Percentiles rank a stretch among this genome's conserved stretches.
Conservation (phyloP, 2,888 invertebrate genomes). For the Margaritifera margaritifera region DNA sequence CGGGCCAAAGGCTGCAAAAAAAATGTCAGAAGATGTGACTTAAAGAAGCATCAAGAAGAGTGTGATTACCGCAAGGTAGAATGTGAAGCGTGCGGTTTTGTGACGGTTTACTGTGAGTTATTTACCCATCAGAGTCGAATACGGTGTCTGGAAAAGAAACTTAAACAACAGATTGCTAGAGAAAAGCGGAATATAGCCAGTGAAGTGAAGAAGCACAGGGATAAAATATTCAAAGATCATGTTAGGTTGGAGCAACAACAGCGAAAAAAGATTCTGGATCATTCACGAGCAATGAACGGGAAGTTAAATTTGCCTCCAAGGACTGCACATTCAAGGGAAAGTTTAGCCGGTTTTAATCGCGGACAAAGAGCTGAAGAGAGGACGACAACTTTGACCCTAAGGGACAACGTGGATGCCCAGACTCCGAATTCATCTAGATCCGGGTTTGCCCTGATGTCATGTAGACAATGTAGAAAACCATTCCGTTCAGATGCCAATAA, state of each 20-base stretch:
- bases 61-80: slow-evolving; percentile 51
- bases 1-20: slow-evolving; percentile 44
- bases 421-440: slow-evolving; percentile 43
- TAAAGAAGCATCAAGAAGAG: slow-evolving; percentile 46
- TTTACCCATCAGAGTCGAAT: slow-evolving; percentile 57
- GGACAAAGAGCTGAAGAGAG: slow-evolving; percentile 1
- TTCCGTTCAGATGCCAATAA: slow-evolving; percentile 43
- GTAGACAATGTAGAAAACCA: slow-evolving; percentile 45
- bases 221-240: slow-evolving; percentile 35
- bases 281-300: slow-evolving; percentile 26
- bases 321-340: not conserved
- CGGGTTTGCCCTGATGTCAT: slow-evolving; percentile 33
- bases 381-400: not conserved
- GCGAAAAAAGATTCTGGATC: slow-evolving; percentile 31
- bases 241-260: slow-evolving; percentile 40
- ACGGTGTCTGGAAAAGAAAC: slow-evolving; percentile 53
- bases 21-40: slow-evolving; percentile 45
- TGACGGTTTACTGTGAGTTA: slow-evolving; percentile 48
- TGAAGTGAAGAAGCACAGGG: slow-evolving; percentile 45
- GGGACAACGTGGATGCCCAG: slow-evolving; percentile 11
- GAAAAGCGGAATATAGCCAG: slow-evolving; percentile 39
- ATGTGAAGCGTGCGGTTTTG: slow-evolving; percentile 57
- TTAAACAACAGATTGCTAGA: slow-evolving; percentile 53
- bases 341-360: not conserved
- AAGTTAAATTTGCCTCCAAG: not conserved